A percentile compares a stretch with the other conserved stretches of the same genome.
Conservation (phyloP, 2,888 invertebrate species). For the Cosmia trapezina region DNA sequence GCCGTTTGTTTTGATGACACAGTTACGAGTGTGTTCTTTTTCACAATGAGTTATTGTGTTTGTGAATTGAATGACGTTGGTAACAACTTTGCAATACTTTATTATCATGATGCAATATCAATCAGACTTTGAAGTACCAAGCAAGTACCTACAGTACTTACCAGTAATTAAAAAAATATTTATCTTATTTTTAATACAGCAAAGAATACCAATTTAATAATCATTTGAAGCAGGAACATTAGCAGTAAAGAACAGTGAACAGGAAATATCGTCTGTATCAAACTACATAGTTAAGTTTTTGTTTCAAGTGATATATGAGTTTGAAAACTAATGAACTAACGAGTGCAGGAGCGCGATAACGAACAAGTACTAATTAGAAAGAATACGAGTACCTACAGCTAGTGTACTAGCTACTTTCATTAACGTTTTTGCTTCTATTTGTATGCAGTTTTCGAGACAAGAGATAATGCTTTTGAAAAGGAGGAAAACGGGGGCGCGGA, state of each 20-base stretch:
- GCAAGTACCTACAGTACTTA: neutral
- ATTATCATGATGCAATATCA: neutral
- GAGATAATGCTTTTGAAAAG: neutral
- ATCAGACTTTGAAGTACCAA: neutral
- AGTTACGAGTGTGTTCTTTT: neutral
- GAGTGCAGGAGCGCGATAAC: neutral
- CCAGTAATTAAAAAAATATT: neutral
- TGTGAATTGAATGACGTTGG: neutral
- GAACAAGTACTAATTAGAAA: constrained; percentile 30
- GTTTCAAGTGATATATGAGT: constrained; percentile 17
- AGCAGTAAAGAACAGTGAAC: neutral
- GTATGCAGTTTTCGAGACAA: neutral
- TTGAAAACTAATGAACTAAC: constrained; percentile 34
- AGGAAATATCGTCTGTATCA: neutral
- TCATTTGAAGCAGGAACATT: constrained; percentile 7
- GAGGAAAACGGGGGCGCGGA: neutral
- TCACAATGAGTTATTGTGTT: neutral
- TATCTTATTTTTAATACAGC: neutral
- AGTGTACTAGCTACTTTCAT: neutral
- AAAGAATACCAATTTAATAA: neutral
- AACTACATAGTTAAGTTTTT: constrained; percentile 2
- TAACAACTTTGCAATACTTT: neutral
- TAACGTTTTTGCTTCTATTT: neutral
- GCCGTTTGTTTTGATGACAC: constrained; percentile 1
- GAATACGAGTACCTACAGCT: neutral